Conservation (phyloP, 2,797 vertebrate genomes). For the Melanotaenia trifasciata region DNA sequence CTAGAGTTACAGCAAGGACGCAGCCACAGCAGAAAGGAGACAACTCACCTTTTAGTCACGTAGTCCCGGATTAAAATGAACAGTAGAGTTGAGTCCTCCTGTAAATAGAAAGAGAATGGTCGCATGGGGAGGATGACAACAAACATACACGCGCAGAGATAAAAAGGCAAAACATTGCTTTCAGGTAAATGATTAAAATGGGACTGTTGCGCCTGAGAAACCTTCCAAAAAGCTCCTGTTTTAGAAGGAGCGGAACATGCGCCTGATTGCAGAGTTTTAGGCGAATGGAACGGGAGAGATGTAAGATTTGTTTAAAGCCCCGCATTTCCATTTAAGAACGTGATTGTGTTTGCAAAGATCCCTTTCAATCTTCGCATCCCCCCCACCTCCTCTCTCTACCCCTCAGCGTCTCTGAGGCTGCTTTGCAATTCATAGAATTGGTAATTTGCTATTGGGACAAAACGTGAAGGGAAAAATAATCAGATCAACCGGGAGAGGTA, state of each 20-base stretch:
- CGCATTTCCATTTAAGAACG: slow-evolving; percentile 92
- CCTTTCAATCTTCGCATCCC: slow-evolving; percentile 88
- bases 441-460: slow-evolving; percentile 95
- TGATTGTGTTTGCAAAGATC: slow-evolving; percentile 94
- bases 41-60: slow-evolving; percentile 81
- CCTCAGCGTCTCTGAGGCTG: slow-evolving; percentile 90
- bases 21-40: slow-evolving; percentile 66
- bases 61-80: slow-evolving; percentile 73
- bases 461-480: slow-evolving; percentile 95
- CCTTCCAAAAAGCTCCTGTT: slow-evolving; percentile 79
- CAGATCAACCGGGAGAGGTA: slow-evolving; percentile 88
- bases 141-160: slow-evolving; percentile 77
- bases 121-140: slow-evolving; percentile 72
- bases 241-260: slow-evolving; percentile 83
- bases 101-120: slow-evolving; percentile 72
- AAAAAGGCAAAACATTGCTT: slow-evolving; percentile 73
- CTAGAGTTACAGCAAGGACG: slow-evolving; percentile 69
- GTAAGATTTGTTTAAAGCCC: slow-evolving; percentile 92
- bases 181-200: slow-evolving; percentile 87
- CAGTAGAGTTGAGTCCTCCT: slow-evolving; percentile 67
- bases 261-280: slow-evolving; percentile 89
- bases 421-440: slow-evolving; percentile 95
- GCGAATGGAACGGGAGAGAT: slow-evolving; percentile 90
- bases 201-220: slow-evolving; percentile 76
- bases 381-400: slow-evolving; percentile 77